Evolutionary conservation across 2,113 vertebrate genomes (phyloP).

Genomic region (Seriola rivoliana): DNA sequence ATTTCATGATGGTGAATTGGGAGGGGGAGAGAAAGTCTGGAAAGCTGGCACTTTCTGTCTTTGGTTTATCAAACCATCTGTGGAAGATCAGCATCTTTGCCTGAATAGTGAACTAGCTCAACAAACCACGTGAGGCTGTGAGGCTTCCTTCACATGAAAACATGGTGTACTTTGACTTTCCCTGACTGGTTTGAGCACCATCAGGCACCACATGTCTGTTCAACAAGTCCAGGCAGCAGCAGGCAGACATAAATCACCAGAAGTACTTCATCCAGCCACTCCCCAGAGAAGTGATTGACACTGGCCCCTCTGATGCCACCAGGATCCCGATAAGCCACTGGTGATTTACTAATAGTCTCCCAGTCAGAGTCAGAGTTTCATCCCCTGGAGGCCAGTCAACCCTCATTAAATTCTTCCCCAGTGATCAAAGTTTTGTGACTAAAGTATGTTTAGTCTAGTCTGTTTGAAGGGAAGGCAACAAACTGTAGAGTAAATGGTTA

Average conservation of each 20-base stretch:
- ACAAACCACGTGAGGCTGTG: background rate
- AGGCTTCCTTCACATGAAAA: background rate
- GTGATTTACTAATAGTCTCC: constrained; percentile 46
- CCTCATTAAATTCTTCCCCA: constrained; percentile 25
- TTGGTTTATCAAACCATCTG: background rate
- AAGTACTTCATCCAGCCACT: constrained; percentile 24
- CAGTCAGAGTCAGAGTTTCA: constrained; percentile 36
- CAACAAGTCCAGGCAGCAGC: constrained; percentile 26
- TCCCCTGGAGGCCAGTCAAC: constrained; percentile 22
- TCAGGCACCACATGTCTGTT: background rate
- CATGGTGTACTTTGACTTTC: background rate
- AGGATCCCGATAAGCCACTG: constrained; percentile 19
- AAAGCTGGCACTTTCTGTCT: background rate
- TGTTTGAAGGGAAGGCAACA: background rate
- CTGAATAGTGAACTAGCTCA: too few species aligned
- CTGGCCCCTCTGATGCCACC: constrained; percentile 1
- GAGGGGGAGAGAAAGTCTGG: background rate
- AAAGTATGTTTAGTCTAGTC: background rate
- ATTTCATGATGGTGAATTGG: background rate
- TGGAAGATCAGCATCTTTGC: background rate
- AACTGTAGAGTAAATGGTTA: background rate
- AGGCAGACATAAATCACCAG: constrained; percentile 33
- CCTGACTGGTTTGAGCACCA: background rate
- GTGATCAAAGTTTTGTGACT: constrained; percentile 28
- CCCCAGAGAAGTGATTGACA: constrained; percentile 29